phyloP scores from a whole-genome alignment of 1,140 invertebrate genomes.

The Drosophila ironensis region DNA sequence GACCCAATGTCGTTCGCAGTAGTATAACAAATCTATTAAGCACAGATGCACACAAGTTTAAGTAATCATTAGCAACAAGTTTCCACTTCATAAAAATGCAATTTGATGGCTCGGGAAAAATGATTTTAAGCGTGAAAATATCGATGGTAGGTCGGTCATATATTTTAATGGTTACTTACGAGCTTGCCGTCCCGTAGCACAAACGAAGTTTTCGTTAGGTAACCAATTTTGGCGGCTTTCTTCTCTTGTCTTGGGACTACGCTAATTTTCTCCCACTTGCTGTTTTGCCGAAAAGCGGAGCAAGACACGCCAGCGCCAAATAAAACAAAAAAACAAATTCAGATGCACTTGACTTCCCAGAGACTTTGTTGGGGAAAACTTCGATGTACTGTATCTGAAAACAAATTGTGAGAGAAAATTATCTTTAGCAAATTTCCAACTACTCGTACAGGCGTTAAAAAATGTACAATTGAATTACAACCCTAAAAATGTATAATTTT shows the following conservation, averaged over 20 bases:
- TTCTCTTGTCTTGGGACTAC: conserved; percentile 30
- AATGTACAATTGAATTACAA: too few species aligned
- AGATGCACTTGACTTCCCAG: conserved; percentile 48
- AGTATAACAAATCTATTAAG: too few species aligned
- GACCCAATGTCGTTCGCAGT: too few species aligned
- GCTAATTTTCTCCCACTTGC: conserved; percentile 26
- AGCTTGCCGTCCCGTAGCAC: conserved; percentile 68
- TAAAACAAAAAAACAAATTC: conserved; percentile 1
- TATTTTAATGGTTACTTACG: conserved; percentile 49
- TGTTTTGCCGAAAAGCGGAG: conserved; percentile 16
- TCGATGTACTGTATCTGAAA: not conserved
- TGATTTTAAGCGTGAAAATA: not conserved
- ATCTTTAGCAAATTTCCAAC: too few species aligned
- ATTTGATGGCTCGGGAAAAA: too few species aligned
- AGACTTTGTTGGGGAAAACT: conserved; percentile 2
- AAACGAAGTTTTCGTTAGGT: conserved; percentile 81
- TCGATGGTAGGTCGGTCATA: not conserved
- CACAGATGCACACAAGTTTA: too few species aligned
- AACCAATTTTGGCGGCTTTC: conserved; percentile 80
- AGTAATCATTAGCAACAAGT: not conserved
- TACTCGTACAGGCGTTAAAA: too few species aligned
- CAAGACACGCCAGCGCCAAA: not conserved
- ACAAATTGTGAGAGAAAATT: not conserved
- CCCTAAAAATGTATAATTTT: too few species aligned
- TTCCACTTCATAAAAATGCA: too few species aligned